Evolutionary conservation across 2,888 invertebrate species (phyloP).

Genomic region (Molorchus minor): DNA sequence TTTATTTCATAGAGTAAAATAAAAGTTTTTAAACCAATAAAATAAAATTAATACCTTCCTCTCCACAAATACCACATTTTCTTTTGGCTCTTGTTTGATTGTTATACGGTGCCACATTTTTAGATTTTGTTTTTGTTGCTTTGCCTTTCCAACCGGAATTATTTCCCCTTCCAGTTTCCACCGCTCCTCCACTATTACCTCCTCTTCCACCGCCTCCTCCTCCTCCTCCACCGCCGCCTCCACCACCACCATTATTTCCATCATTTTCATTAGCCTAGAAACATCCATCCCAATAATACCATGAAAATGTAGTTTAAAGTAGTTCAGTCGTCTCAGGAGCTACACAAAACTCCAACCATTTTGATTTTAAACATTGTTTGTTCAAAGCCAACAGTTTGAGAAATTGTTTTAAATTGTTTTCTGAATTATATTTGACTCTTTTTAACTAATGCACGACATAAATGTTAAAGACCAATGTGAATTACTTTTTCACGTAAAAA

Average conservation of each 20-base stretch:
- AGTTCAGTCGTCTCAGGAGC: neutral
- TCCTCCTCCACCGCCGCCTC: slow-evolving; percentile 46
- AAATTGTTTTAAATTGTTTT: neutral
- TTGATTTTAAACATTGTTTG: neutral
- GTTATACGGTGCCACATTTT: slow-evolving; percentile 43
- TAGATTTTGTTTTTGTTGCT: slow-evolving; percentile 39
- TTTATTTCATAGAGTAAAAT: neutral
- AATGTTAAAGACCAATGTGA: too few relatives aligned
- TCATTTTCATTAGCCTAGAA: slow-evolving; percentile 20
- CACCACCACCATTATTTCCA: slow-evolving; percentile 32
- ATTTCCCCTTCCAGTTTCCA: slow-evolving; percentile 32
- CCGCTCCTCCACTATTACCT: slow-evolving; percentile 21
- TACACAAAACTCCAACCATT: neutral
- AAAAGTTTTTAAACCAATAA: neutral
- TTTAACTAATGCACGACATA: neutral
- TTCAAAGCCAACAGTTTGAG: neutral
- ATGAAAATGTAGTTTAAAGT: neutral
- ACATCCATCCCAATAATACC: neutral
- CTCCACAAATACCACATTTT: slow-evolving; percentile 78
- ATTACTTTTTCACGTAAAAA: too few relatives aligned
- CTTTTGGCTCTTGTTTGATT: slow-evolving; percentile 61
- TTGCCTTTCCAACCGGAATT: slow-evolving; percentile 44
- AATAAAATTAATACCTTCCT: slow-evolving; percentile 67
- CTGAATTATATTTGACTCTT: too few relatives aligned
- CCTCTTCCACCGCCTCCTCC: slow-evolving; percentile 50